Conservation (phyloP, 35 echinoderm and acorn worm species). For the Stichopus chloronotus region DNA sequence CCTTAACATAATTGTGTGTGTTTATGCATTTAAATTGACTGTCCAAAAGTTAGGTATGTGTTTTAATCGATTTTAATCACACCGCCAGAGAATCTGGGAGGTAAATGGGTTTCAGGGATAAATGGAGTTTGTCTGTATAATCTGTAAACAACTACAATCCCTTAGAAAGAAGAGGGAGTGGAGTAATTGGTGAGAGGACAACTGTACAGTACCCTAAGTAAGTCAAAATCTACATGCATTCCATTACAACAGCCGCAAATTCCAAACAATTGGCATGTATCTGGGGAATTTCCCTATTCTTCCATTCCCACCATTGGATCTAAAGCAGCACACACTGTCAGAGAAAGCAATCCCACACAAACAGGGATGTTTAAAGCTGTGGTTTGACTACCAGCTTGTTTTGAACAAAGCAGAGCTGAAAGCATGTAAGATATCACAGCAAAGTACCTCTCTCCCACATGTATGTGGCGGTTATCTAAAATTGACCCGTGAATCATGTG, state of each 20-base stretch:
- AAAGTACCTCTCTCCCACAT: neutral
- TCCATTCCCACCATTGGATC: neutral
- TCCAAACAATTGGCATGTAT: neutral
- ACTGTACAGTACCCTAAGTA: neutral
- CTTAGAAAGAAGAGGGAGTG: too few relatives aligned
- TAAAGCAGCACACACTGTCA: neutral
- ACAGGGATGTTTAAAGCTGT: neutral
- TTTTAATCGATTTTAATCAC: too few relatives aligned
- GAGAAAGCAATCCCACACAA: neutral
- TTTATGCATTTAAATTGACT: too few relatives aligned
- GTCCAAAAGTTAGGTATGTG: too few relatives aligned
- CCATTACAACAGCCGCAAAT: neutral
- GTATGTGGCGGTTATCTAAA: constrained; percentile 18
- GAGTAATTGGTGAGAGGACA: neutral
- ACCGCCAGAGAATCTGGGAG: too few relatives aligned
- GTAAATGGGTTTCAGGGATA: too few relatives aligned
- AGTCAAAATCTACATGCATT: neutral
- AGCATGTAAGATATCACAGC: neutral
- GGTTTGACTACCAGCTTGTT: neutral
- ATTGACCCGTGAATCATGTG: constrained; percentile 46
- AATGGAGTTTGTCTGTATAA: too few relatives aligned
- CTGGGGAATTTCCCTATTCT: neutral
- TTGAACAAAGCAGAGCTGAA: neutral
- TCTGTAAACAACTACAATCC: too few relatives aligned
- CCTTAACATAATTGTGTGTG: too few relatives aligned